These are phyloP conservation scores for Myotis vivesi DNA, from an alignment of 2,797 vertebrate genomes.

Conservation along the genomic window DNA sequence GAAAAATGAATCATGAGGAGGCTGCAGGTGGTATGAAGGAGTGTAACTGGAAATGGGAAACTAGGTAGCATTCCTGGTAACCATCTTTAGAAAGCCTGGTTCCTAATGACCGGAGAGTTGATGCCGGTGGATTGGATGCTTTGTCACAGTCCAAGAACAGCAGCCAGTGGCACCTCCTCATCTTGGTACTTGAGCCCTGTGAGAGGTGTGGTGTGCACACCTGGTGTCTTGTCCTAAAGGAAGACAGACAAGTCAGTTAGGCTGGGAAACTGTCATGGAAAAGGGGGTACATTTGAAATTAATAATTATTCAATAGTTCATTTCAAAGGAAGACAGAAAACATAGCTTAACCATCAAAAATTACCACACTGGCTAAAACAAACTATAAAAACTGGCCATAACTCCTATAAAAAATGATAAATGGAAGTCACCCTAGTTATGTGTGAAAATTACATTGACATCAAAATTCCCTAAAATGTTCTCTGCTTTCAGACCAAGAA, in stretches of 20 bases:
- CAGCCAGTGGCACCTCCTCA: rapidly evolving
- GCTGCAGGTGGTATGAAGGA: background rate
- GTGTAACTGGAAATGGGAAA: background rate
- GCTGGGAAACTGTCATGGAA: background rate
- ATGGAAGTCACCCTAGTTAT: background rate
- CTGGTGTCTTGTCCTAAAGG: background rate
- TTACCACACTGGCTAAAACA: background rate
- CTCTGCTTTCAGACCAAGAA: background rate
- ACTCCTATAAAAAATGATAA: background rate
- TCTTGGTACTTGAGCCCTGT: background rate
- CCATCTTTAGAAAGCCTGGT: background rate
- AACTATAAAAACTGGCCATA: no score
- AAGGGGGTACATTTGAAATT: background rate
- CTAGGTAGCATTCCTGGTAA: no score
- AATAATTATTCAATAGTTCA: background rate
- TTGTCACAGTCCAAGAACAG: background rate
- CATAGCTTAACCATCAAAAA: background rate
- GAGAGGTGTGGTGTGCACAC: rapidly evolving
- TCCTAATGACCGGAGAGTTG: background rate
- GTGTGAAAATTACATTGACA: background rate
- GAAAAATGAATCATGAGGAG: background rate
- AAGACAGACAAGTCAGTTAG: background rate
- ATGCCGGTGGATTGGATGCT: background rate
- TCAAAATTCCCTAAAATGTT: background rate
- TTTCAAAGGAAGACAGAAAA: background rate